phyloP scores from a whole-genome alignment of 2,888 invertebrate species.

The Drosophila formosana region DNA sequence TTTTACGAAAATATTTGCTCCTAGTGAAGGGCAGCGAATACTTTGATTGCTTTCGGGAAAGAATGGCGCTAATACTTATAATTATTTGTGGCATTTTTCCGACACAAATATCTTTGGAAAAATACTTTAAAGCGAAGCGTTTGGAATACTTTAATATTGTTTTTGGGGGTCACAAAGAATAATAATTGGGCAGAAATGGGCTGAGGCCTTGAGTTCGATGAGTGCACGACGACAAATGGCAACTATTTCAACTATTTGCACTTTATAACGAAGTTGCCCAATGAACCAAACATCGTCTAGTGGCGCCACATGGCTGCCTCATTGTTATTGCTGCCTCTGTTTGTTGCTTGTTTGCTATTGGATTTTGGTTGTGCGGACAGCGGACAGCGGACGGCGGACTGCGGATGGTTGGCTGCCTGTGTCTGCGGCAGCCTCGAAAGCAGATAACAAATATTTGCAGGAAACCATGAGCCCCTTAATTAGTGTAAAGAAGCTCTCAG shows the following conservation, averaged over 20 bases:
- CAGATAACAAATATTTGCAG: constrained; percentile 79
- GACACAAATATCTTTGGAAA: neutral
- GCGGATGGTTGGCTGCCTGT: constrained; percentile 25
- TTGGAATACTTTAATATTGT: neutral
- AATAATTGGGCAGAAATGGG: constrained; percentile 1
- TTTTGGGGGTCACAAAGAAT: neutral
- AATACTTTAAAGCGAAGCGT: neutral
- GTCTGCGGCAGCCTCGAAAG: constrained; percentile 49
- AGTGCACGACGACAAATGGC: constrained; percentile 53
- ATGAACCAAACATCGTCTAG: constrained; percentile 60
- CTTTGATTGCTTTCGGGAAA: neutral
- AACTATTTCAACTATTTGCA: constrained; percentile 72
- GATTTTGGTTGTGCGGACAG: constrained; percentile 59
- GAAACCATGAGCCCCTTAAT: constrained; percentile 82
- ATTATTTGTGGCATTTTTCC: neutral
- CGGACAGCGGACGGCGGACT: constrained; percentile 20
- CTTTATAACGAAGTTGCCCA: constrained; percentile 73
- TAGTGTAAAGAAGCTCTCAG: constrained; percentile 75
- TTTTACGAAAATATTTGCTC: constrained; percentile 6
- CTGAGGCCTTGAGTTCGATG: constrained; percentile 23
- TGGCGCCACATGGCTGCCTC: constrained; percentile 73
- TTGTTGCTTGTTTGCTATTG: constrained; percentile 59
- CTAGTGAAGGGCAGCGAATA: constrained; percentile 23
- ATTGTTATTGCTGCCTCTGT: constrained; percentile 50
- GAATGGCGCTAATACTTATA: neutral